These are phyloP conservation scores for Noturus placidus DNA, from an alignment of 2,113 vertebrate genomes.

Conservation along the genomic window DNA sequence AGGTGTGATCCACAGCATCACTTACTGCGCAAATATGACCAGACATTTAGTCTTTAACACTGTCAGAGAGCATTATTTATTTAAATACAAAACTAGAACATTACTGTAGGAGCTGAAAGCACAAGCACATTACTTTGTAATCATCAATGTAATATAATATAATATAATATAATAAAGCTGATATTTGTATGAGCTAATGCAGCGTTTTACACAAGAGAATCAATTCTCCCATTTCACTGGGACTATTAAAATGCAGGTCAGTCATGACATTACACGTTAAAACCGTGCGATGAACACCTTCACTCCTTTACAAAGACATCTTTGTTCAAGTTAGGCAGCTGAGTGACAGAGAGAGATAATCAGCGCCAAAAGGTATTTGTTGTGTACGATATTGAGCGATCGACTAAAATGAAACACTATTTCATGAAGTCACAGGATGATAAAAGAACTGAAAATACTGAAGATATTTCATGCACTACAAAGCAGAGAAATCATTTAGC, in stretches of 20 bases:
- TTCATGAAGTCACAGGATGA: neutral
- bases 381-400: neutral
- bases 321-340: neutral
- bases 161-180: constrained; percentile 2
- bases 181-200: neutral
- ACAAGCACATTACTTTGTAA: neutral
- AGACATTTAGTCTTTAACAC: constrained; percentile 21
- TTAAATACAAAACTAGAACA: neutral
- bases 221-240: neutral
- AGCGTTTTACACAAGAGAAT: neutral
- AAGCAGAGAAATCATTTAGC: constrained; percentile 11
- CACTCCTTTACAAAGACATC: neutral
- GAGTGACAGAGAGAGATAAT: neutral
- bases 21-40: constrained; percentile 13
- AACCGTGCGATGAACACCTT: neutral
- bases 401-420: constrained; percentile 6
- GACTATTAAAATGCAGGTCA: neutral
- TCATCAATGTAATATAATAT: neutral
- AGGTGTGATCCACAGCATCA: neutral
- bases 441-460: constrained; percentile 46
- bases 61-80: constrained; percentile 14
- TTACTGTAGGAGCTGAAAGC: neutral
- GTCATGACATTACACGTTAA: neutral
- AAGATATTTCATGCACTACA: constrained; percentile 36
- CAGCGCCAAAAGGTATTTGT: neutral